Percentiles rank a stretch among this genome's conserved stretches.
Conservation (phyloP, 2,888 invertebrate genomes). For the Endomychus coccineus region DNA sequence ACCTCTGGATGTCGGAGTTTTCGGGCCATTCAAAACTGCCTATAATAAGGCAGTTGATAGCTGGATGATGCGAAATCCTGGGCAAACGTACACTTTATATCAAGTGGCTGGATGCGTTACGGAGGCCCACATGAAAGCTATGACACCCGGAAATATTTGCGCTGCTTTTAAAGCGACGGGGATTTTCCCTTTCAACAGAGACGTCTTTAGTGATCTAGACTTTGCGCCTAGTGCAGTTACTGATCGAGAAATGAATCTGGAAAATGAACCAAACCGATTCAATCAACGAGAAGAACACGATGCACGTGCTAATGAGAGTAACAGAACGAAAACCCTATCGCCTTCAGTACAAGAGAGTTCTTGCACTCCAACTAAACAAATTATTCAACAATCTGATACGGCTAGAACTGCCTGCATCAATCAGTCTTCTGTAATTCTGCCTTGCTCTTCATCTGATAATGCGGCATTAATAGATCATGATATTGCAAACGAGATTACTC, state of each 20-base stretch:
- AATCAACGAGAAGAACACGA: slow-evolving; percentile 6
- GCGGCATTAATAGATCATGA: too few relatives aligned
- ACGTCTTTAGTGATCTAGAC: slow-evolving; percentile 31
- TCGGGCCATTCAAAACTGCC: too few relatives aligned
- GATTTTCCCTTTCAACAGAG: slow-evolving; percentile 31
- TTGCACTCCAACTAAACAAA: not conserved
- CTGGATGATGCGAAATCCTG: slow-evolving; percentile 36
- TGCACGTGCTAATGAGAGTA: too few relatives aligned
- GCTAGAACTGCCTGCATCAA: not conserved
- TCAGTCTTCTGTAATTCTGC: not conserved
- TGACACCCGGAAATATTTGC: slow-evolving; percentile 34
- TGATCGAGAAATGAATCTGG: too few relatives aligned
- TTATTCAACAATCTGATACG: not conserved
- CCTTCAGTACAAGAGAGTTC: not conserved
- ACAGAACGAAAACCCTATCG: too few relatives aligned
- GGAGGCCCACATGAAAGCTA: slow-evolving; percentile 30
- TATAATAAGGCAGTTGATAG: slow-evolving; percentile 25
- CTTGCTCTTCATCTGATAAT: too few relatives aligned
- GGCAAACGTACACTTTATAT: slow-evolving; percentile 38
- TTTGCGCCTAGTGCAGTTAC: slow-evolving; percentile 28
- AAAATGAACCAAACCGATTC: slow-evolving; percentile 11
- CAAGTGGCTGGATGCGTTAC: slow-evolving; percentile 35
- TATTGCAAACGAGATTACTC: too few relatives aligned
- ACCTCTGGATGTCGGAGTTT: slow-evolving; percentile 16
- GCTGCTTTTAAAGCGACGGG: slow-evolving; percentile 33